A percentile compares a stretch with the other conserved stretches of the same genome.
Evolutionary conservation across 30 jellyfish, hydroid and myxozoan species (phyloP).

Genomic region (Hydractinia echinata): DNA sequence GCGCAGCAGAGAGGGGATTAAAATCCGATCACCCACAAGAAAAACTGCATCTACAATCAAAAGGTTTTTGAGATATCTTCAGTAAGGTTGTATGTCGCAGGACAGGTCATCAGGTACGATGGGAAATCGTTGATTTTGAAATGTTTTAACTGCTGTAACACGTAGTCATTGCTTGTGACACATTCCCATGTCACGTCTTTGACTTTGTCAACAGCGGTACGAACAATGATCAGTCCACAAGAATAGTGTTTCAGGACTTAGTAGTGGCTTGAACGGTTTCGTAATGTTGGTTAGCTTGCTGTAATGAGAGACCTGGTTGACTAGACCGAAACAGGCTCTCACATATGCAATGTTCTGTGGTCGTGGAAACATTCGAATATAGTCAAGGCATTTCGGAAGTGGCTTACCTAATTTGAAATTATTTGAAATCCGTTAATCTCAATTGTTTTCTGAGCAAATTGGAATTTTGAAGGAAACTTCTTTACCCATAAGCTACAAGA

Average conservation of each 20-base stretch:
- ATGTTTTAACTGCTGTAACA: too few relatives aligned
- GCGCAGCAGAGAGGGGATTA: neutral
- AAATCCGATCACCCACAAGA: neutral
- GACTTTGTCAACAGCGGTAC: neutral
- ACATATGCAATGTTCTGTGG: neutral
- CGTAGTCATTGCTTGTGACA: neutral
- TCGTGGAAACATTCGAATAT: neutral
- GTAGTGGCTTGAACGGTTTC: constrained; percentile 35
- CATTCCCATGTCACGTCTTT: constrained; percentile 21
- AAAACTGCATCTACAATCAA: neutral
- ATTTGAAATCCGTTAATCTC: neutral
- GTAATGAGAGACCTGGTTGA: neutral
- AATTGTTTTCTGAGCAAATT: neutral
- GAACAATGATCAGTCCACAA: neutral
- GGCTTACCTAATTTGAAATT: neutral
- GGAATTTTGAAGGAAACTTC: neutral
- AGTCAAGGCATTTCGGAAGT: neutral
- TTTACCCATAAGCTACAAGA: neutral
- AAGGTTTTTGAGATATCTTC: neutral
- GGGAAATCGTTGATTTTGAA: too few relatives aligned
- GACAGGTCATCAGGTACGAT: neutral
- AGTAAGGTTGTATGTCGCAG: neutral
- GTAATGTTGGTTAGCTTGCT: neutral
- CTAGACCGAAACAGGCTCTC: neutral
- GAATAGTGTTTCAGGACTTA: constrained; percentile 14